Base-by-base conservation (phyloP, 1,140 invertebrate genomes). In the Bradysia coprophila region DNA sequence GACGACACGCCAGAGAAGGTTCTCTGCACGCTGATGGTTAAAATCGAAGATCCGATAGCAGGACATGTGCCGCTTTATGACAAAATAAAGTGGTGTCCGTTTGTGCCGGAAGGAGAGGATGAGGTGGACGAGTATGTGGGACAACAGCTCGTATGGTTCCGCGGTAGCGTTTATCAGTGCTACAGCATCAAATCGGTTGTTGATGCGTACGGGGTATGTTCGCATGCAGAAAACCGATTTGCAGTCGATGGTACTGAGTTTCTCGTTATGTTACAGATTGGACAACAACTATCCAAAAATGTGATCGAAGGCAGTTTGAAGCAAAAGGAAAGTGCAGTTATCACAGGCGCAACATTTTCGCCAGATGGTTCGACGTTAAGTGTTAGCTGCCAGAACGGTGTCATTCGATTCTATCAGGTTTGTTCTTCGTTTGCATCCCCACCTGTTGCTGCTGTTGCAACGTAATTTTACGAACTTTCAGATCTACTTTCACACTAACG, bases 341-440 rank as follows among this genome's bases (percentile, higher is more conserved):
- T 93, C 28, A 71, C 84, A 4, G 85, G 89, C 63, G 86, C 86
- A 18, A 76, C 85, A 13, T 86, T 95, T 60, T 89, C 89, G 39
- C 88, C 90, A 1, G 90, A 95, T 69, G 90, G 89, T 13, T 89
- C 85, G 21, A 89, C 87, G 1, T 67, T 95, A 31, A 89, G 89
- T 4, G 88, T 88, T 21, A 88, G 86, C 4, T 81, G 81, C 56
- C 61, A 71, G 1, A 88, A 92, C 65, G 91, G 90, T 42, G 71
- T 78, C 54, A 80, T 94, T 1, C 86, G 89, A 60, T 95, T 95
- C 62, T 93, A 89, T 60, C 86, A 93, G 66, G 81, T 84, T 48
- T 45, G 45, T 55, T 34, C 52, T 54, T 19, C 46, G 43, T 32
- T 41, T 47, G 54, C 48, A 44, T 44, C 24, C 40, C 42, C 1